Percentiles rank a stretch among this genome's conserved stretches.
Conservation (phyloP, 2,113 vertebrate genomes). For the Pseudorectes ferrugineus region DNA sequence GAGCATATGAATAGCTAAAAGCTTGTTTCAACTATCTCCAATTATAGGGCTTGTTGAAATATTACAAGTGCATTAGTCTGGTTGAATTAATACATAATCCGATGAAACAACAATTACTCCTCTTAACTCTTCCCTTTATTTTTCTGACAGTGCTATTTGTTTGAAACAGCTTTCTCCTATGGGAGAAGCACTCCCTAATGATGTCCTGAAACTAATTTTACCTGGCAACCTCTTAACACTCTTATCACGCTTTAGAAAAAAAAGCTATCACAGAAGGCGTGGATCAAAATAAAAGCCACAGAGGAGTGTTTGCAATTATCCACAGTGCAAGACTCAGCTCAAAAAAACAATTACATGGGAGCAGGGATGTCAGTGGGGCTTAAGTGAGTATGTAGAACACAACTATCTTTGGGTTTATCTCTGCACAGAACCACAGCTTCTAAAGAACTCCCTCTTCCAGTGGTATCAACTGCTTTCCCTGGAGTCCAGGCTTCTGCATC, state of each 20-base stretch:
- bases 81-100: neutral
- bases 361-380: neutral
- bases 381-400: neutral
- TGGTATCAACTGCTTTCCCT: neutral
- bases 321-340: neutral
- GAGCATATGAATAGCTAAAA: neutral
- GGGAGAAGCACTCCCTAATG: neutral
- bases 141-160: neutral
- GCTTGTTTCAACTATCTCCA: neutral
- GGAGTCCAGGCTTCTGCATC: neutral
- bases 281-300: neutral
- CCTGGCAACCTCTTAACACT: neutral
- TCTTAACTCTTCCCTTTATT: neutral
- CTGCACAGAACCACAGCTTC: neutral
- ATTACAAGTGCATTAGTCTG: constrained; percentile 17
- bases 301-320: neutral
- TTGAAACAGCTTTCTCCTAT: neutral
- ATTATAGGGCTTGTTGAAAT: neutral
- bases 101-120: constrained; percentile 20
- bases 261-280: fast-evolving
- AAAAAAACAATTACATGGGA: neutral
- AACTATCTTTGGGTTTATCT: neutral
- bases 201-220: neutral
- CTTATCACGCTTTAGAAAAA: fast-evolving
- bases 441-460: neutral